These are phyloP conservation scores for Nephrotoma guestfalica DNA, from an alignment of 2,888 invertebrate genomes.

Conservation along the genomic window DNA sequence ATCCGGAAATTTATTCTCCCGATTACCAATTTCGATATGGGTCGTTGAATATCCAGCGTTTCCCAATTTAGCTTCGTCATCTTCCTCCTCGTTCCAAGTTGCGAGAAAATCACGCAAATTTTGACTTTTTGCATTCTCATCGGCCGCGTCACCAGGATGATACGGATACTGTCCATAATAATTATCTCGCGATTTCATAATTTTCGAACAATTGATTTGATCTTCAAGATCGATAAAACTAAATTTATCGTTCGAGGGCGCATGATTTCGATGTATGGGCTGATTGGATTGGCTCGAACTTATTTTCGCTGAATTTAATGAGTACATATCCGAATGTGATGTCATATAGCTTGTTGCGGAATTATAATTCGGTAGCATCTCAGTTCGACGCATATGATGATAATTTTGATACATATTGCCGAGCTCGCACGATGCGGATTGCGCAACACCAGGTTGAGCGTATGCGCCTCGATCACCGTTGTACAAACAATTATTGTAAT, in stretches of 20 bases:
- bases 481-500: not conserved
- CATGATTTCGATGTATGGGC: not conserved
- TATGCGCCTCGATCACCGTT: not conserved
- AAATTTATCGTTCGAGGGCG: not conserved
- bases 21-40: not conserved
- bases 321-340: not conserved
- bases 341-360: not conserved
- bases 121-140: conserved; percentile 18
- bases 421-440: not conserved
- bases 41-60: not conserved
- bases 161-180: not conserved
- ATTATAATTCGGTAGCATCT: not conserved
- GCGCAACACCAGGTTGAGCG: not conserved
- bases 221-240: conserved; percentile 9
- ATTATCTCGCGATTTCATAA: conserved; percentile 8
- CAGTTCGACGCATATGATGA: not conserved
- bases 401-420: not conserved
- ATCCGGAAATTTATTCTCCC: not conserved
- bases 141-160: not conserved
- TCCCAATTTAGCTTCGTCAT: conserved; percentile 16
- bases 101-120: conserved; percentile 30
- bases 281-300: not conserved
- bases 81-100: conserved; percentile 32
- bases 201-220: conserved; percentile 10
- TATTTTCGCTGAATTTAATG: not conserved